Evolutionary conservation across 2,888 invertebrate species (phyloP).

Genomic region (Drosophila mettleri): DNA sequence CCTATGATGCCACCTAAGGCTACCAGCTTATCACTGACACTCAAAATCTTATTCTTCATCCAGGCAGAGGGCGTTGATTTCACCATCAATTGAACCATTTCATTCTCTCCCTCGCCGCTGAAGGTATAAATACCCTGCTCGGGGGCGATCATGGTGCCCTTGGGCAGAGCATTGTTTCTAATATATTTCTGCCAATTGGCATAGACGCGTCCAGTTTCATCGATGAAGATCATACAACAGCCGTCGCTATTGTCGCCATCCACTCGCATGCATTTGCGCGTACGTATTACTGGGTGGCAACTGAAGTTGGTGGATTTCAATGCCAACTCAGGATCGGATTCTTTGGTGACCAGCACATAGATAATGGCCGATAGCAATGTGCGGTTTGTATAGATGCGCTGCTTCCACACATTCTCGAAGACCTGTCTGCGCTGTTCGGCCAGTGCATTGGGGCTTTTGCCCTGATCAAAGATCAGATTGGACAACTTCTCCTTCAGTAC

Average conservation of each 20-base stretch:
- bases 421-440: constrained; percentile 56
- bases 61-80: constrained; percentile 67
- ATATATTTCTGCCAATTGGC: constrained; percentile 84
- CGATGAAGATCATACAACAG: constrained; percentile 81
- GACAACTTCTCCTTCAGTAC: constrained; percentile 57
- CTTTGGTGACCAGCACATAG: constrained; percentile 72
- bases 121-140: constrained; percentile 81
- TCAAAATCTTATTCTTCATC: constrained; percentile 40
- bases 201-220: constrained; percentile 84
- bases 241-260: constrained; percentile 61
- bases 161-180: constrained; percentile 84
- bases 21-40: constrained; percentile 63
- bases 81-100: constrained; percentile 59
- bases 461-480: constrained; percentile 42
- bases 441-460: constrained; percentile 20
- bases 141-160: constrained; percentile 85
- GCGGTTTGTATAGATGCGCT: constrained; percentile 74
- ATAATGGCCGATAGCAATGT: constrained; percentile 75
- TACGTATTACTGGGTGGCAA: constrained; percentile 78
- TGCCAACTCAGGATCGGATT: constrained; percentile 40
- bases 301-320: constrained; percentile 57
- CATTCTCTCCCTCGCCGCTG: constrained; percentile 26
- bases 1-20: constrained; percentile 69
- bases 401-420: constrained; percentile 72
- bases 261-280: constrained; percentile 70